Conservation (phyloP, 2,888 invertebrate genomes). For the Yponomeuta cagnagella region DNA sequence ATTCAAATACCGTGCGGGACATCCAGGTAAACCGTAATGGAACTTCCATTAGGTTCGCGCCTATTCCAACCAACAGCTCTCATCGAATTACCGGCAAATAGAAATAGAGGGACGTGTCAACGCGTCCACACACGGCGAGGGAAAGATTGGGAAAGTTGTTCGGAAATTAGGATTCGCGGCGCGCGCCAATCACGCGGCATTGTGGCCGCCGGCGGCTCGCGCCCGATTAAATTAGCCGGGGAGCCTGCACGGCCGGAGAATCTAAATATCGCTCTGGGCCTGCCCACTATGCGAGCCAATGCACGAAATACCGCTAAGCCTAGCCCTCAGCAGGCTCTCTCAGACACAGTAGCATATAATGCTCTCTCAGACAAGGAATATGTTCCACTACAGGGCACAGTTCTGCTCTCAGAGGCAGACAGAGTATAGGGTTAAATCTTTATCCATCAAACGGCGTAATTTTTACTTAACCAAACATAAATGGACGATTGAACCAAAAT, state of each 20-base stretch:
- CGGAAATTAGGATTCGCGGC: constrained; percentile 42
- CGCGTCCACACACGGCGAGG: neutral
- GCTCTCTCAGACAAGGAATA: no score
- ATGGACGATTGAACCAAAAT: no score
- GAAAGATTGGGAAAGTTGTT: constrained; percentile 15
- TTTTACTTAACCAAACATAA: no score
- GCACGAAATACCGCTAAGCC: no score
- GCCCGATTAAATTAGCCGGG: constrained; percentile 37
- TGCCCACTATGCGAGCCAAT: neutral
- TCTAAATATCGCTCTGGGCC: constrained; percentile 7
- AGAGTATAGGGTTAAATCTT: no score
- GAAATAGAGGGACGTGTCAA: constrained; percentile 1
- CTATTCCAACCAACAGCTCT: neutral
- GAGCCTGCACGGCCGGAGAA: constrained; percentile 30
- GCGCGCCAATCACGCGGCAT: constrained; percentile 57
- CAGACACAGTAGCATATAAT: no score
- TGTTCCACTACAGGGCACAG: no score
- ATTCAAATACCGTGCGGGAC: neutral
- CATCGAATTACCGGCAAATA: constrained; percentile 3
- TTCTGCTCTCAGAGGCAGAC: no score
- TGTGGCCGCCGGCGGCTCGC: constrained; percentile 36
- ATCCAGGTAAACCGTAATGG: neutral
- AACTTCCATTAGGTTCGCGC: neutral
- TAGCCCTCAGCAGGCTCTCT: no score
- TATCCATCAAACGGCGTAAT: no score